phyloP scores from a whole-genome alignment of 2,888 invertebrate species.

The Mesoligia furuncula region DNA sequence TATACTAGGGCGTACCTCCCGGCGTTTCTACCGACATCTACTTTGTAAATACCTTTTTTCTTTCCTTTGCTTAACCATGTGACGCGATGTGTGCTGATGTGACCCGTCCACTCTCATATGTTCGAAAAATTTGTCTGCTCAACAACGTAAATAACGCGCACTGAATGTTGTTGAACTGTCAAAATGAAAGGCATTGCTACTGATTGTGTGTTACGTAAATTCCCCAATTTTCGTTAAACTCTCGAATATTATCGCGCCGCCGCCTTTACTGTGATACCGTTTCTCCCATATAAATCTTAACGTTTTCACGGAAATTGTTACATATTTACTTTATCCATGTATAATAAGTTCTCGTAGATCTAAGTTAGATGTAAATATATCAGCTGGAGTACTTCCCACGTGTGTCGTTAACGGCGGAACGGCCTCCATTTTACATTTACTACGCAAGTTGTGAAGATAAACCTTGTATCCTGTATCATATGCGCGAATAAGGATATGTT shows the following conservation, averaged over 20 bases:
- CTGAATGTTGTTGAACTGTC: not conserved
- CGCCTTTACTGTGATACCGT: not conserved
- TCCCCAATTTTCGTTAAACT: no score
- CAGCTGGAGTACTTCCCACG: constrained; percentile 51
- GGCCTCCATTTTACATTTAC: constrained; percentile 45
- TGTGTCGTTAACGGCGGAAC: constrained; percentile 43
- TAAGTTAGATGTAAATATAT: constrained; percentile 50
- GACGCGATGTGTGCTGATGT: no score
- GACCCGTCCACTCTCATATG: not conserved
- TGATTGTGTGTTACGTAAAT: not conserved
- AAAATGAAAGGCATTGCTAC: not conserved
- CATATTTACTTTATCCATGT: constrained; percentile 31
- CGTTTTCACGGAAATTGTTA: constrained; percentile 7
- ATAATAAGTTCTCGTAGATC: constrained; percentile 18
- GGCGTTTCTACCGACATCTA: no score
- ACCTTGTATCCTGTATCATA: constrained; percentile 30
- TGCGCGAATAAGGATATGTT: constrained; percentile 19
- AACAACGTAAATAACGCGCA: not conserved
- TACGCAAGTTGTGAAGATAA: constrained; percentile 52
- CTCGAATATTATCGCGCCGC: not conserved
- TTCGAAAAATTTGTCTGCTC: not conserved
- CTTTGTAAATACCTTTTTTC: no score
- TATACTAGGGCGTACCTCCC: no score
- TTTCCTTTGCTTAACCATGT: no score
- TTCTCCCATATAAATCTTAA: not conserved